Base-by-base conservation (phyloP, 2,888 invertebrate species). In the Drosophila pseudotalamancana region DNA sequence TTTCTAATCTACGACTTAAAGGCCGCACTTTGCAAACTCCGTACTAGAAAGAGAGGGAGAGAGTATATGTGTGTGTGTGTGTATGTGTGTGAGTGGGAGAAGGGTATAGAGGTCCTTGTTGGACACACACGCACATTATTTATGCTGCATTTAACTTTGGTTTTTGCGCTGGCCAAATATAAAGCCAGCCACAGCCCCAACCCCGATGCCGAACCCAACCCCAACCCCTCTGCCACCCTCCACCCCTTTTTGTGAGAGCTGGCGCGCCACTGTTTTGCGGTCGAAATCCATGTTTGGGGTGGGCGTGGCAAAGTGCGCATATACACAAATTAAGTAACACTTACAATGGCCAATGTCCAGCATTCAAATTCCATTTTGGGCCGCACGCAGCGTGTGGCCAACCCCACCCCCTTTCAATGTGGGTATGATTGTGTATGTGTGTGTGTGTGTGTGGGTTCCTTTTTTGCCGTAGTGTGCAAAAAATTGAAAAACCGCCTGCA, bases 401-500 rank as follows among this genome's bases (percentile, higher is more conserved):
- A 51, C 21, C 1, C 0, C 6, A 0, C 6, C 18, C n/a, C 23
- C 18, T 12, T n/a, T n/a, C n/a, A n/a, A n/a, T n/a, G n/a, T n/a
- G n/a, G n/a, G 4, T 8, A 3, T 3, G 11, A 12, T 19, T 21
- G 21, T 40, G 6, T 21, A 8, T 34, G 27, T 19, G 43, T 19
- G 29, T 29, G 16, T 12, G 16, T 34, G 34, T 34, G 34, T 45
- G 42, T 21, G 42, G 9, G 31, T 32, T 45, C 72, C 67, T 79
- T 87, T 87, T 87, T 84, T 62, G 54, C 48, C 42, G 56, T 51
- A 65, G 64, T 85, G 72, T 75, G 77, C 83, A 86, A 85, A 84
- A n/a, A 84, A 84, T 87, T 83, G 80, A 79, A 87, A 81, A 84
- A 86, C 74, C 83, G 88, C 88, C 88, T 86, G 83, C 86, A 88